A percentile compares a stretch with the other conserved stretches of the same genome.
phyloP scores from a whole-genome alignment of 2,113 vertebrate genomes.

The Tachysurus vachellii region DNA sequence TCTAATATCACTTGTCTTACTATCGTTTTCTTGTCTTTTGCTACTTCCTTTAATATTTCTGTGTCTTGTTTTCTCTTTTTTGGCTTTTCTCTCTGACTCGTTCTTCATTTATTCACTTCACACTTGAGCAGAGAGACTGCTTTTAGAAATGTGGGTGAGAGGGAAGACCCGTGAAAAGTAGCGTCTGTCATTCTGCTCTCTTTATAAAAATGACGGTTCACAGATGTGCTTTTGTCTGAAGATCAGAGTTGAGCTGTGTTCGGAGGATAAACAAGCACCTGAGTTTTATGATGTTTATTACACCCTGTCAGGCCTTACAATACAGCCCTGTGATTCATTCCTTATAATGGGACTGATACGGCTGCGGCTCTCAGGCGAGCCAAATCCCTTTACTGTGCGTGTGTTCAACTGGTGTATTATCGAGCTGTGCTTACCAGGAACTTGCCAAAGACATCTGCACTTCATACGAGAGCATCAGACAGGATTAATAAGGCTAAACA shows the following conservation, averaged over 20 bases:
- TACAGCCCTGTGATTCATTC: slow-evolving; percentile 12
- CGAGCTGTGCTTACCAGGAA: slow-evolving; percentile 32
- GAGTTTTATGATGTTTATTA: slow-evolving; percentile 32
- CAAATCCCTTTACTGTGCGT: slow-evolving; percentile 25
- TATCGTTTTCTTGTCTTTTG: background rate
- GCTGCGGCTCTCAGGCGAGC: background rate
- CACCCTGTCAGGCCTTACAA: slow-evolving; percentile 16
- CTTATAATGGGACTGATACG: slow-evolving; percentile 1
- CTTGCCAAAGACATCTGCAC: slow-evolving; percentile 12
- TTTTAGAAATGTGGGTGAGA: slow-evolving; percentile 8
- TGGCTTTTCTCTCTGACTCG: slow-evolving; percentile 9
- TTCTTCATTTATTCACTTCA: slow-evolving; percentile 33
- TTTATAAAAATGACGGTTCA: slow-evolving; percentile 1
- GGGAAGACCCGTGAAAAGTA: slow-evolving; percentile 24
- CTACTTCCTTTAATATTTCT: background rate
- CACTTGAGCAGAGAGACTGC: slow-evolving; percentile 48
- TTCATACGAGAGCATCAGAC: slow-evolving; percentile 48
- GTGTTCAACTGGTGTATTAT: slow-evolving; percentile 2
- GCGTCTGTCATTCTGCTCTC: background rate
- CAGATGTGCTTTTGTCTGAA: slow-evolving; percentile 21
- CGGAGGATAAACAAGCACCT: slow-evolving; percentile 35
- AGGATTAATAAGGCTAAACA: slow-evolving; percentile 66
- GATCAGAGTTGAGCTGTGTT: slow-evolving; percentile 17
- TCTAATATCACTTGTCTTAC: background rate
- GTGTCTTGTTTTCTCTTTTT: slow-evolving; percentile 35